Percentiles rank a stretch among this genome's conserved stretches.
These are phyloP conservation scores for Trichechus manatus DNA, from an alignment of 2,113 vertebrate species.

Conservation along the genomic window DNA sequence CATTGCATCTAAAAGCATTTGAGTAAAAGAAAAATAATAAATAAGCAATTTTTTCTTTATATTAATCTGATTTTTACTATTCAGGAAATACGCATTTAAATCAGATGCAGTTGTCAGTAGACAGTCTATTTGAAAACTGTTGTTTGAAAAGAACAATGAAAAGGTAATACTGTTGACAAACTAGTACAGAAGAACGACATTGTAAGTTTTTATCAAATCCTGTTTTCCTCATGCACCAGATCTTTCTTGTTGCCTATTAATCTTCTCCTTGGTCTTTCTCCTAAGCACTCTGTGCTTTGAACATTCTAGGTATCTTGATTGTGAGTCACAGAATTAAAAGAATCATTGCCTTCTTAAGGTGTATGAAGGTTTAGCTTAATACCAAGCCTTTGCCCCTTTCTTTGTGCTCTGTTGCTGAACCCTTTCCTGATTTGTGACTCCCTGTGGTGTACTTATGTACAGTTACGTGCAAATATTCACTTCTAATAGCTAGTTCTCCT, in stretches of 20 bases:
- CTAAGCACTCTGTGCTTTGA: conserved; percentile 31
- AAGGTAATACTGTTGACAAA: conserved; percentile 16
- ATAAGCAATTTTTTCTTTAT: not conserved
- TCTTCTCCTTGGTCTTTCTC: conserved; percentile 28
- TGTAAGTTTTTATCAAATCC: conserved; percentile 42
- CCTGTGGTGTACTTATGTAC: not conserved
- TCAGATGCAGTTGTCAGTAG: conserved; percentile 43
- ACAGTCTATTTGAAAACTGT: not conserved
- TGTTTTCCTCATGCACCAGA: conserved; percentile 45
- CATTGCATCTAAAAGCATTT: conserved; percentile 35
- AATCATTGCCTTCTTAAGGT: conserved; percentile 1
- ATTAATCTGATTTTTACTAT: conserved; percentile 60
- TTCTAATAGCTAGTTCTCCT: not conserved
- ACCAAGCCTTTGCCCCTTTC: not conserved
- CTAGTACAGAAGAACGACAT: not conserved
- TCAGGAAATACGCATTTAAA: conserved; percentile 44
- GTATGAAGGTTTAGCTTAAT: not conserved
- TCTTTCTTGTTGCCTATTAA: not conserved
- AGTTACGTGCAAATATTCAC: conserved; percentile 17
- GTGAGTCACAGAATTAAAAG: conserved; percentile 42
- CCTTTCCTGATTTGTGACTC: conserved; percentile 19
- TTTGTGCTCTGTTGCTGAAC: conserved; percentile 9
- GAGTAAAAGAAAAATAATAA: not conserved
- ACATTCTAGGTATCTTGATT: conserved; percentile 28
- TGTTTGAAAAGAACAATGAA: conserved; percentile 48